These are phyloP conservation scores for Platysteira castanea DNA, from an alignment of 2,113 vertebrate species.

Conservation along the genomic window DNA sequence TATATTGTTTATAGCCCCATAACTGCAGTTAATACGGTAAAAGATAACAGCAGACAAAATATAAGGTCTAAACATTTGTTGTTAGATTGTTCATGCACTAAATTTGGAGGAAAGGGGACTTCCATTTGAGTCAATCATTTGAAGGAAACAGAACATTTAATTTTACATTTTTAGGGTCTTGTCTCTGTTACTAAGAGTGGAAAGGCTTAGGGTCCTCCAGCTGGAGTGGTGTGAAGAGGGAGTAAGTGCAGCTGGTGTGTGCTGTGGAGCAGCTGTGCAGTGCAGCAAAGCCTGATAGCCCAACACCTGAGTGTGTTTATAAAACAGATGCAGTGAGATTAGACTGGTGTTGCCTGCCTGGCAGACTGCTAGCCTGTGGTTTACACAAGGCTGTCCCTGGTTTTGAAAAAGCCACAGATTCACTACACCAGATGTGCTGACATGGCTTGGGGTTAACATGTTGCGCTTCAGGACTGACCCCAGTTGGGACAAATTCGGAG, in stretches of 20 bases:
- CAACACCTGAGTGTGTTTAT: constrained; percentile 2
- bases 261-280: neutral
- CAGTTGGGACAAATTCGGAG: neutral
- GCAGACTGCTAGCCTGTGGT: neutral
- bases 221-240: neutral
- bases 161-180: neutral
- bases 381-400: neutral
- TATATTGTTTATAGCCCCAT: neutral
- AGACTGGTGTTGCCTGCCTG: neutral
- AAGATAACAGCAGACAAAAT: neutral
- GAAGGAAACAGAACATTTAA: neutral
- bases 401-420: constrained; percentile 7
- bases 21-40: neutral
- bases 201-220: neutral
- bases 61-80: neutral
- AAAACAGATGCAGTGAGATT: neutral
- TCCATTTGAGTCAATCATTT: neutral
- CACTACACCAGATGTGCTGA: neutral
- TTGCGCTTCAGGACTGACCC: neutral
- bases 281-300: neutral
- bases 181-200: neutral
- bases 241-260: neutral
- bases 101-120: neutral
- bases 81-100: neutral
- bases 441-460: neutral